phyloP scores from a whole-genome alignment of 1,140 invertebrate genomes.

The Stratiolaelaps scimitus region DNA sequence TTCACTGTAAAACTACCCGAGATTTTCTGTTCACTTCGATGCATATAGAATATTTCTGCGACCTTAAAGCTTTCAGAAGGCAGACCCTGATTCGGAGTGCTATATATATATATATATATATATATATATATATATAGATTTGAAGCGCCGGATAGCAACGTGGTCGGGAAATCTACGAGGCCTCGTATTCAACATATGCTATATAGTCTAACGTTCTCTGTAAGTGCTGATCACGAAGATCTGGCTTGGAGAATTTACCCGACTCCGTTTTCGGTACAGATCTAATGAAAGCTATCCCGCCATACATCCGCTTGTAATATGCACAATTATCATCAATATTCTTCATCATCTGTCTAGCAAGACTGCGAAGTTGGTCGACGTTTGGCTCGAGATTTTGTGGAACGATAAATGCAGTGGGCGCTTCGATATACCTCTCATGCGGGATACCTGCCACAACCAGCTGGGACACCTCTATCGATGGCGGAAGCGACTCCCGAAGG shows the following conservation, averaged over 20 bases:
- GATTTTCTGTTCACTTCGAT: too few species aligned
- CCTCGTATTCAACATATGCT: not conserved
- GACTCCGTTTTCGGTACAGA: not conserved
- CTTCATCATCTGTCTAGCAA: not conserved
- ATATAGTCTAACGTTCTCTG: not conserved
- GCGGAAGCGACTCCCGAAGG: constrained; percentile 55
- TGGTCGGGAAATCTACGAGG: too few species aligned
- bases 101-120: too few species aligned
- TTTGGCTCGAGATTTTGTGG: not conserved
- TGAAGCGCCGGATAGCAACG: too few species aligned
- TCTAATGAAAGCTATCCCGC: not conserved
- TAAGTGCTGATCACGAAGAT: not conserved
- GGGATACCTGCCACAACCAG: constrained; percentile 67
- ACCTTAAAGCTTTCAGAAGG: too few species aligned
- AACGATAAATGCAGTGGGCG: not conserved
- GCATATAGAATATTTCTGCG: too few species aligned
- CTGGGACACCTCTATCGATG: constrained; percentile 60
- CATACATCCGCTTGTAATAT: not conserved
- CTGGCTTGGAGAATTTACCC: not conserved
- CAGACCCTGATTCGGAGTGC: too few species aligned
- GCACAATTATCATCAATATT: not conserved
- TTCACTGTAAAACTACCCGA: too few species aligned
- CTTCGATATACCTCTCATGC: constrained; percentile 42
- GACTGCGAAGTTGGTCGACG: not conserved
- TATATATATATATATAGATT: too few species aligned